These are phyloP conservation scores for Lepidiolamprologus cunningtoni DNA, from an alignment of 2,113 vertebrate species.

Conservation along the genomic window DNA sequence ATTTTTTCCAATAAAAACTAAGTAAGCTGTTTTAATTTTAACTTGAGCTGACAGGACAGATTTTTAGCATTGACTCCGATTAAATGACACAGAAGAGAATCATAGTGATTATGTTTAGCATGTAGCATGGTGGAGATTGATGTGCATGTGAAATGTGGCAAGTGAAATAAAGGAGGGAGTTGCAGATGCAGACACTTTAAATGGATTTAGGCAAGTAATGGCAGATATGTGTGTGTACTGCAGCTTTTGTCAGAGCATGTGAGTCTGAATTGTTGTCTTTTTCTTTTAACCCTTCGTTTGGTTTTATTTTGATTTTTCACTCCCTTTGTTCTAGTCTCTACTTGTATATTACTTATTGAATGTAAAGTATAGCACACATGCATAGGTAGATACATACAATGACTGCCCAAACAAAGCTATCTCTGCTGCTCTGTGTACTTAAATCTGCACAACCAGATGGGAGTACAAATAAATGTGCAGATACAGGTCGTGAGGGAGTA, in stretches of 20 bases:
- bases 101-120: conserved; percentile 13
- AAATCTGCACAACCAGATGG: not conserved
- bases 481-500: fast-evolving
- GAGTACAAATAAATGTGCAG: not conserved
- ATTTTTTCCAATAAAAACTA: not conserved
- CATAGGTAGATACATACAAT: not conserved
- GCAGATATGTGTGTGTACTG: conserved; percentile 2
- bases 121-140: conserved; percentile 14
- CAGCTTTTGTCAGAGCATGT: not conserved
- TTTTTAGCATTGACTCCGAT: not conserved
- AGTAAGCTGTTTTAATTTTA: not conserved
- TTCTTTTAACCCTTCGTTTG: not conserved
- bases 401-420: not conserved
- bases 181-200: not conserved
- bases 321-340: not conserved
- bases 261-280: not conserved
- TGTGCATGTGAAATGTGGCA: conserved; percentile 30
- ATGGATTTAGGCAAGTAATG: not conserved
- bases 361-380: not conserved
- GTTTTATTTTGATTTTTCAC: not conserved
- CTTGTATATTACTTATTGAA: fast-evolving
- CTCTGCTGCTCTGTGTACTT: not conserved
- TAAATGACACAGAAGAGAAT: conserved; percentile 11
- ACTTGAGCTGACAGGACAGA: not conserved
- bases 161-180: not conserved